Evolutionary conservation across 2,797 vertebrate species (phyloP), one percentile per base, ranked within the genome.

Genomic region (Rhinatrema bivittatum): DNA sequence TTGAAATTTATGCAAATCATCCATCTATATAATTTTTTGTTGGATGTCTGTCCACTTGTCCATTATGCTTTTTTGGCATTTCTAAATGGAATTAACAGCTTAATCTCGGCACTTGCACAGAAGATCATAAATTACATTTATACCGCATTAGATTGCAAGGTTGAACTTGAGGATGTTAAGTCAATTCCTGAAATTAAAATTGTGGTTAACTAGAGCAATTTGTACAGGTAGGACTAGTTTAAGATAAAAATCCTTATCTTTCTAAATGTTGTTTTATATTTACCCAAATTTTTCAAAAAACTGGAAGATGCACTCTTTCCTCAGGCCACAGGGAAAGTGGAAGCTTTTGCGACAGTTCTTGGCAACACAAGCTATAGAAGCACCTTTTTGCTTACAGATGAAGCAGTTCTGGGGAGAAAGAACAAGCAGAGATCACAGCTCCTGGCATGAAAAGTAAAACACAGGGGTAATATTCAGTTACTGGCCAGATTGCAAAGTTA

Each of bases 281-380:
- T 63, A 87, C 86, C 76, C 79, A 53, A 81, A 87, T 7, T 55
- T 46, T 25, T 39, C 73, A 0, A 52, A 72, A 10, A 82, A 87
- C 63, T 87, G 85, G 12, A 67, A 87, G 53, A 85, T 32, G 39
- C 83, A 88, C 18, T 43, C 30, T 7, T 46, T 36, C 17, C 72
- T 63, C 20, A 47, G 56, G 3, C 82, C 81, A 15, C 82, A 90
- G 32, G 82, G 81, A 13, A 81, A 74, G 49, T 88, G 84, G 13
- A 82, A 61, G 53, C 1, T 72, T 55, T 60, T 78, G 41, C 53
- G 53, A 46, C 84, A 82, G 36, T 49, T 68, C 9, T 42, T 56
- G 9, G 76, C 37, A 3, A 20, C 35, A 35, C 84, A 87, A 18
- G 81, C 79, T 10, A 84, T 72, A 1, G 80, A 78, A 2, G 84